Evolutionary conservation across 2,113 vertebrate species (phyloP).

Genomic region (Bathybates hornii): DNA sequence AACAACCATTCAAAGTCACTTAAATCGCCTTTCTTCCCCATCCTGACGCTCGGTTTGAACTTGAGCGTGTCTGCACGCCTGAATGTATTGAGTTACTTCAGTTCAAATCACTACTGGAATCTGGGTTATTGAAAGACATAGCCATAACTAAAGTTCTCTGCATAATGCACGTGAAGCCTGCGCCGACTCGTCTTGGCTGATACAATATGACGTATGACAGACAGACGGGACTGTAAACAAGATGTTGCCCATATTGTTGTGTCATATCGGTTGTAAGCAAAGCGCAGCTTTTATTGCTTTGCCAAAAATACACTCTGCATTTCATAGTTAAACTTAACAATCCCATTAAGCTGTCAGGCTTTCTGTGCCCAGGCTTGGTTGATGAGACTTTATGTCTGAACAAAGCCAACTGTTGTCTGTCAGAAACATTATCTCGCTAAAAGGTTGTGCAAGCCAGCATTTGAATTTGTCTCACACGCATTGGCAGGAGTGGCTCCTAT

Average conservation of each 20-base stretch:
- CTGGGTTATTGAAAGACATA: not conserved
- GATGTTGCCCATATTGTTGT: not conserved
- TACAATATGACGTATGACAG: not conserved
- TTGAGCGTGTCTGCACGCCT: not conserved
- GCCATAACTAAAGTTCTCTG: not conserved
- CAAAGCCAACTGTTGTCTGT: not conserved
- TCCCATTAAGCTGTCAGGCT: slow-evolving; percentile 30
- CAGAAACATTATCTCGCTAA: not conserved
- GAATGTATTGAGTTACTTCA: not conserved
- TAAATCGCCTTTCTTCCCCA: not conserved
- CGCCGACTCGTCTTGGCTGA: not conserved
- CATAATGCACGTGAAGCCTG: not conserved
- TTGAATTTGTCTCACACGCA: not conserved
- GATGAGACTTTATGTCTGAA: not conserved
- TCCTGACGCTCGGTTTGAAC: not conserved
- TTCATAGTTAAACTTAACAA: slow-evolving; percentile 9
- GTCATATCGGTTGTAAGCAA: not conserved
- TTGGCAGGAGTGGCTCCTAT: not conserved
- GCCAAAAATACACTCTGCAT: slow-evolving; percentile 1
- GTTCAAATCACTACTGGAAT: not conserved
- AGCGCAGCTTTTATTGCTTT: not conserved
- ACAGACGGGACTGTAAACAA: not conserved
- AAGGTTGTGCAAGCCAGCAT: not conserved
- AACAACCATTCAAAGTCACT: not conserved
- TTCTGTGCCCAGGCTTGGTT: not conserved